Conservation (phyloP, 1,140 invertebrate species). For the Vanessa tameamea region DNA sequence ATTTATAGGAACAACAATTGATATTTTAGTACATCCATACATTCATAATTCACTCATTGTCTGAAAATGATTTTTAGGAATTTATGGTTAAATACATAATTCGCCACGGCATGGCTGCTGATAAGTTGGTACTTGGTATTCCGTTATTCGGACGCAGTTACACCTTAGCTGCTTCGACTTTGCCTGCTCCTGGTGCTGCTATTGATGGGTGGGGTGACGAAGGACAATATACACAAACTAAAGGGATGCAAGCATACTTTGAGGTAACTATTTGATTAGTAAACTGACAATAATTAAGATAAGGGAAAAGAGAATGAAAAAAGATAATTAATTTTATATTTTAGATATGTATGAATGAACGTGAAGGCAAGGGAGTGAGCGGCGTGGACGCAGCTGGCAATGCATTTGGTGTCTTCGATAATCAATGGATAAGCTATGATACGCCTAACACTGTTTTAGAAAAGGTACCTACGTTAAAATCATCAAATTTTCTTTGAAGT, state of each 20-base stretch:
- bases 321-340: not conserved
- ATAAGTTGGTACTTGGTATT: constrained; percentile 85
- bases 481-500: too few species aligned
- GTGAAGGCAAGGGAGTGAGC: constrained; percentile 83
- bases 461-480: constrained; percentile 81
- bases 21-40: too few species aligned
- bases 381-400: constrained; percentile 85
- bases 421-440: constrained; percentile 94
- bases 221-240: constrained; percentile 84
- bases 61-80: constrained; percentile 50
- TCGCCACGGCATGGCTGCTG: constrained; percentile 72
- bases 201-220: constrained; percentile 79
- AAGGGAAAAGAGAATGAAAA: not conserved
- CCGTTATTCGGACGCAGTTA: constrained; percentile 85
- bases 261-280: constrained; percentile 71
- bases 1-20: too few species aligned
- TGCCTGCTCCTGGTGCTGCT: constrained; percentile 79
- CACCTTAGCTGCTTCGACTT: constrained; percentile 75
- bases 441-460: constrained; percentile 84
- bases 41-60: not conserved
- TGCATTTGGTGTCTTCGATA: constrained; percentile 86
- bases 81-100: constrained; percentile 76
- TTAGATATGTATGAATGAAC: constrained; percentile 85
- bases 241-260: constrained; percentile 84
- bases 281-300: not conserved